Percentiles rank a stretch among this genome's conserved stretches.
phyloP scores from a whole-genome alignment of 2,888 invertebrate species.

The Notodonta ziczac region DNA sequence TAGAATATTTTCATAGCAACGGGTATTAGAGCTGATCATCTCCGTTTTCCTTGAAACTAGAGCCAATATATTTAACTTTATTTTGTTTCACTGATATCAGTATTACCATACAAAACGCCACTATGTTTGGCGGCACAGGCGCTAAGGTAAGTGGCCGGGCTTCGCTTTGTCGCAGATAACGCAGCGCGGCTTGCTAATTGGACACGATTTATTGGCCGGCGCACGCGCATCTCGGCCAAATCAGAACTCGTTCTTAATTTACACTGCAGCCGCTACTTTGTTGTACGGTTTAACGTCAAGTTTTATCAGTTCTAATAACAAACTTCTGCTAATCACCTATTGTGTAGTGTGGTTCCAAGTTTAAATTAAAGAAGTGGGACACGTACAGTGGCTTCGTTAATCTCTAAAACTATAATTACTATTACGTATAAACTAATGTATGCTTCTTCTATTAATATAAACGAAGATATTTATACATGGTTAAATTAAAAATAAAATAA shows the following conservation, averaged over 20 bases:
- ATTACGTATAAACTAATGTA: neutral
- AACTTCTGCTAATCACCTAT: slow-evolving; percentile 35
- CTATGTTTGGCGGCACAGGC: slow-evolving; percentile 34
- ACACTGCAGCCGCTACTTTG: slow-evolving; percentile 18
- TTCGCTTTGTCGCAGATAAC: slow-evolving; percentile 72
- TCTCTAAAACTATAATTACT: neutral
- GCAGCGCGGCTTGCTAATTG: slow-evolving; percentile 70
- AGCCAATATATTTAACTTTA: no score
- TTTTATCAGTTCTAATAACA: slow-evolving; percentile 17
- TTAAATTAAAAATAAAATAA: no score
- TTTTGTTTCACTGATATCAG: slow-evolving; percentile 22
- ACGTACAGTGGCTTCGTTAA: neutral
- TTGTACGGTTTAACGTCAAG: slow-evolving; percentile 6
- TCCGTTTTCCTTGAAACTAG: no score
- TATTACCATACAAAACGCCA: slow-evolving; percentile 23
- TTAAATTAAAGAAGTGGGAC: slow-evolving; percentile 1
- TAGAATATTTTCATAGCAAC: no score
- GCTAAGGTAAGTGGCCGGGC: slow-evolving; percentile 55
- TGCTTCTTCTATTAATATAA: neutral
- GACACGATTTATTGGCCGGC: slow-evolving; percentile 71
- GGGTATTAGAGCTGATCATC: no score
- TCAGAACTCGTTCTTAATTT: slow-evolving; percentile 35
- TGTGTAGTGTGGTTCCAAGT: slow-evolving; percentile 30
- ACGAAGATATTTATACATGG: no score
- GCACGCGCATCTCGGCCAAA: slow-evolving; percentile 47